Evolutionary conservation across 2,888 invertebrate species (phyloP).

Genomic region (Sphinx pinastri): DNA sequence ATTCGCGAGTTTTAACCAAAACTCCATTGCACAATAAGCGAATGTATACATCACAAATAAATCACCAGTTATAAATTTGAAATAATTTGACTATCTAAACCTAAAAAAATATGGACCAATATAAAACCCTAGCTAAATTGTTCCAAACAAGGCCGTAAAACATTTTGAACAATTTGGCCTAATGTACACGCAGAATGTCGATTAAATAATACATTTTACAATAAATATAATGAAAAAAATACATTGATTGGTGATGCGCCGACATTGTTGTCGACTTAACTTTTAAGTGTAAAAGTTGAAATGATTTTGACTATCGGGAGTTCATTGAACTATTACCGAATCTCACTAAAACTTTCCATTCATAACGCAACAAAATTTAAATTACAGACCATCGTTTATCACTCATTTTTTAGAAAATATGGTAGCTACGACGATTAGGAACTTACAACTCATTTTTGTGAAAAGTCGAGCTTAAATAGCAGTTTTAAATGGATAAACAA

Average conservation of each 20-base stretch:
- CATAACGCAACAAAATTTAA: slow-evolving; percentile 11
- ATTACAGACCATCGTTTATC: slow-evolving; percentile 4
- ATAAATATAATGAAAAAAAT: slow-evolving; percentile 18
- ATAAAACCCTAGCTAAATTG: slow-evolving; percentile 51
- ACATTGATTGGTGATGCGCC: slow-evolving; percentile 1
- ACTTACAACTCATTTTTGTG: slow-evolving; percentile 29
- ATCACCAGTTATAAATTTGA: slow-evolving; percentile 39
- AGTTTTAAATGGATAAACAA: not conserved
- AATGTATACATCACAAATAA: slow-evolving; percentile 31
- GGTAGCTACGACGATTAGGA: slow-evolving; percentile 12
- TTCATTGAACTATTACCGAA: slow-evolving; percentile 9
- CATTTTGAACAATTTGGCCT: slow-evolving; percentile 7
- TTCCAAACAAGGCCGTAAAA: slow-evolving; percentile 5
- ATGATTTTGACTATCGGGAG: slow-evolving; percentile 19
- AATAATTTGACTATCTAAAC: slow-evolving; percentile 62
- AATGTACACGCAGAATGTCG: not conserved
- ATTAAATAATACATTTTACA: slow-evolving; percentile 18
- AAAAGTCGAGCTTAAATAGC: slow-evolving; percentile 9
- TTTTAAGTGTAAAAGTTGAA: slow-evolving; percentile 1
- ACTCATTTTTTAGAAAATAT: not conserved
- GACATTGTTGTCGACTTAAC: not conserved
- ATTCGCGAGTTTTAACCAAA: slow-evolving; percentile 32
- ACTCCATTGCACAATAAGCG: slow-evolving; percentile 38
- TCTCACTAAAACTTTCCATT: slow-evolving; percentile 16
- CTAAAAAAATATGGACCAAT: slow-evolving; percentile 50